Evolutionary conservation across 2,888 invertebrate species (phyloP), one percentile per base, ranked within the genome.

Genomic region (Anoncus sp.): DNA sequence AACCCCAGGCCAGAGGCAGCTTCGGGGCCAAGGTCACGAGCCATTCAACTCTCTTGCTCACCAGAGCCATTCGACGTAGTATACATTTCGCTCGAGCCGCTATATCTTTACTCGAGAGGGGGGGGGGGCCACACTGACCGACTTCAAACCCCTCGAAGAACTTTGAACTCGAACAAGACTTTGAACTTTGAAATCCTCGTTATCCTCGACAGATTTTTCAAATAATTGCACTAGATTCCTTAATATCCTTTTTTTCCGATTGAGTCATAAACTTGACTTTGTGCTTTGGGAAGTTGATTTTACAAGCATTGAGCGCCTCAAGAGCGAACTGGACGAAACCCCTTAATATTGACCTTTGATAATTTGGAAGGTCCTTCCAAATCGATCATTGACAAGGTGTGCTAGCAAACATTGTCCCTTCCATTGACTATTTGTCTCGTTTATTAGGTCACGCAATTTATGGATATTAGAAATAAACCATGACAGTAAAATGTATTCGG

Each of bases 21-120:
- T 86, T 88, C 84, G 87, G 84, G 90, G 89, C 90, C 90, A 90
- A 90, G 90, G 90, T 89, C 90, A 87, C 88, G 88, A 89, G 87
- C 88, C 89, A 90, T 90, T 89, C 88, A 89, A 87, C 89, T 89
- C 87, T 84, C 78, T 78, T 75, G 67, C 75, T 72, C 71, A 57
- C 49, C 75, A 75, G 74, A 70, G 77, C 71, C 79, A 57, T 72
- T 72, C 71, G 57, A 75, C 75, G 77, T 62, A 66, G 62, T 78
- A 78, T 79, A 79, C 79, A 87, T 86, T 88, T 83, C 85, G 85
- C 84, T 80, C 80, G 77, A 79, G 80, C 79, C 65, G 78, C 78
- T 75, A 62, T 71, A 59, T 49, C 72, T 75, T 57, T 71, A 57
- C n/a, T 49, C 75, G 65, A 60, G 60, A 43, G 82, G 82, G 84